Evolutionary conservation across 2,113 vertebrate genomes (phyloP).

Genomic region (Hippolais icterina): DNA sequence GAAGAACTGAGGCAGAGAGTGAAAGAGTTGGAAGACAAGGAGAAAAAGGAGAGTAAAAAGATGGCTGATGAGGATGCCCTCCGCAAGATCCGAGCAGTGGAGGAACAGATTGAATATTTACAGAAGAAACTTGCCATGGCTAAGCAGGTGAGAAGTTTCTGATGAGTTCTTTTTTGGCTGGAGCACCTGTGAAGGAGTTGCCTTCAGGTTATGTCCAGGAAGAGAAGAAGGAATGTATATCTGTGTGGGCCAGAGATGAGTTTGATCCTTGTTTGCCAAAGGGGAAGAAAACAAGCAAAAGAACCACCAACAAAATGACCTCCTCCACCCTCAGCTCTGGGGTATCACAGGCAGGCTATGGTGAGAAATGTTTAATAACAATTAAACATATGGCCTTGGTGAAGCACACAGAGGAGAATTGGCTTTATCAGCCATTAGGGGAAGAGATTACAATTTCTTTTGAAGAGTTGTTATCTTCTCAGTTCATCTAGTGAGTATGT

Average conservation of each 20-base stretch:
- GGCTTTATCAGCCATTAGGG: not conserved
- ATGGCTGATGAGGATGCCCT: constrained; percentile 96
- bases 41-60: constrained; percentile 95
- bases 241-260: not conserved
- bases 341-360: rapidly evolving
- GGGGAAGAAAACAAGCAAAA: not conserved
- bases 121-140: constrained; percentile 96
- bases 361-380: not conserved
- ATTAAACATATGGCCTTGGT: not conserved
- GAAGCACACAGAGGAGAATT: not conserved
- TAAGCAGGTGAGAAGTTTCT: constrained; percentile 83
- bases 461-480: not conserved
- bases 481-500: not conserved
- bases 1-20: constrained; percentile 92
- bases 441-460: not conserved
- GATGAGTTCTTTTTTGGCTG: not conserved
- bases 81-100: constrained; percentile 91
- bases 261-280: not conserved
- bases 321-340: rapidly evolving
- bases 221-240: not conserved
- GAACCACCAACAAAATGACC: rapidly evolving
- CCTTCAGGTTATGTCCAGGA: not conserved
- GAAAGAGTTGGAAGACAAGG: constrained; percentile 91
- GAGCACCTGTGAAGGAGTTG: not conserved
- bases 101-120: constrained; percentile 94